A percentile compares a stretch with the other conserved stretches of the same genome.
These are phyloP conservation scores for Oncopodura yosiiana DNA, from an alignment of 1,140 invertebrate genomes.

Conservation along the genomic window DNA sequence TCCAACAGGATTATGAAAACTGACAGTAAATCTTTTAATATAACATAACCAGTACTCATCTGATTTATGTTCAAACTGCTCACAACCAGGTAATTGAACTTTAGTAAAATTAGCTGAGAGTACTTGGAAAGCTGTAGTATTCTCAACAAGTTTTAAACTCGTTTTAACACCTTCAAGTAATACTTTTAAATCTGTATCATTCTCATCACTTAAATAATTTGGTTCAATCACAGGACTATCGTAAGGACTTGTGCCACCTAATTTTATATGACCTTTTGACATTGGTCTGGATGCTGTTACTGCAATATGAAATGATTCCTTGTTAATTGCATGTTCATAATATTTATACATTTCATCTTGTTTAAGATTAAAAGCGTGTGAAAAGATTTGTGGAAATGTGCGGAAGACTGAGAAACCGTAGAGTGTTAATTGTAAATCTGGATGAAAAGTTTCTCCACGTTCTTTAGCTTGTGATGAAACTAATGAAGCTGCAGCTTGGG, in stretches of 20 bases:
- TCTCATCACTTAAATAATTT: slow-evolving; percentile 9
- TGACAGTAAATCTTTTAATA: slow-evolving; percentile 6
- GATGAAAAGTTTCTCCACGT: slow-evolving; percentile 2
- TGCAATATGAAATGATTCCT: not conserved
- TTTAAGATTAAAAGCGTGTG: not conserved
- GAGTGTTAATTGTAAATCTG: slow-evolving; percentile 5
- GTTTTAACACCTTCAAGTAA: slow-evolving; percentile 10
- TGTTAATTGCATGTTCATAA: not conserved
- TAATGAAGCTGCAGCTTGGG: slow-evolving; percentile 29
- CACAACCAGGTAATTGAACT: slow-evolving; percentile 24
- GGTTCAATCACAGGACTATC: slow-evolving; percentile 1
- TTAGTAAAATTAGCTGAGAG: not conserved
- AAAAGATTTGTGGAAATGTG: not conserved
- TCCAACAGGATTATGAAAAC: slow-evolving; percentile 5
- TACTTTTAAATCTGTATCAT: not conserved
- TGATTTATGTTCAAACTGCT: slow-evolving; percentile 38
- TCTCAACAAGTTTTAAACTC: not conserved
- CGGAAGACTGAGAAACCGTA: not conserved
- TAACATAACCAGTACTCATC: slow-evolving; percentile 48
- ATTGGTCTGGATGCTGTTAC: not conserved
- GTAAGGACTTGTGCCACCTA: not conserved
- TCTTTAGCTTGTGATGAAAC: not conserved
- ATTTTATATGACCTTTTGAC: not conserved
- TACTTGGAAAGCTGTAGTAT: not conserved
- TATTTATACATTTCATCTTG: not conserved